phyloP scores from a whole-genome alignment of 37 sponge, comb jelly and placozoan species.

The Tethya wilhelma region DNA sequence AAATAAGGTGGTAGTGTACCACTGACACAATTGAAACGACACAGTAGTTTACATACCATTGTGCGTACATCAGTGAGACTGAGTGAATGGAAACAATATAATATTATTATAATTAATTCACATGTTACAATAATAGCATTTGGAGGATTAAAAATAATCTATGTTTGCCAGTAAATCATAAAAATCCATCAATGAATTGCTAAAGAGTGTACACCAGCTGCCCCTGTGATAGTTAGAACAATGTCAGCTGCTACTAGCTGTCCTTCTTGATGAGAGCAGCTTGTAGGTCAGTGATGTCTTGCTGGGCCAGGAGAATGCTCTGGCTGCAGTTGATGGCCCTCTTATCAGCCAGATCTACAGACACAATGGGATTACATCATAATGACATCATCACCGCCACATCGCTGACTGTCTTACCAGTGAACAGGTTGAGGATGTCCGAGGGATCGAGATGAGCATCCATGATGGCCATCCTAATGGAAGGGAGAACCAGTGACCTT shows the following conservation, averaged over 20 bases:
- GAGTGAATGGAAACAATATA: too few species aligned
- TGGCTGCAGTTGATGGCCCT: conserved; percentile 15
- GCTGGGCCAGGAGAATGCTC: conserved; percentile 23
- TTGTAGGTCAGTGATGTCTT: conserved; percentile 13
- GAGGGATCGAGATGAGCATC: conserved; percentile 86
- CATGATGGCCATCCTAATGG: conserved; percentile 78
- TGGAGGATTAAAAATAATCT: too few species aligned
- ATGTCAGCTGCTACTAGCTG: conserved; percentile 8
- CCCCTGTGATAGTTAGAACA: not conserved
- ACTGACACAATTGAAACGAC: too few species aligned
- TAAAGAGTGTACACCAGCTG: too few species aligned
- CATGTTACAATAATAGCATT: too few species aligned
- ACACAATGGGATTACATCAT: not conserved
- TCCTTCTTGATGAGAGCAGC: conserved; percentile 23
- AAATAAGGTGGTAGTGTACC: too few species aligned
- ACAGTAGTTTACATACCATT: too few species aligned
- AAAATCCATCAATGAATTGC: too few species aligned
- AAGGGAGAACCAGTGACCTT: not conserved
- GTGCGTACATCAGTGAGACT: too few species aligned
- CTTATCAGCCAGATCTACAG: conserved; percentile 58
- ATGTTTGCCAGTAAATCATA: too few species aligned
- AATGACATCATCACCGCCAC: not conserved
- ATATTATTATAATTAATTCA: too few species aligned
- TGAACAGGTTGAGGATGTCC: conserved; percentile 92
- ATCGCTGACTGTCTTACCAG: conserved; percentile 4